Conservation (phyloP, 1,140 invertebrate genomes). For the Lerema accius region DNA sequence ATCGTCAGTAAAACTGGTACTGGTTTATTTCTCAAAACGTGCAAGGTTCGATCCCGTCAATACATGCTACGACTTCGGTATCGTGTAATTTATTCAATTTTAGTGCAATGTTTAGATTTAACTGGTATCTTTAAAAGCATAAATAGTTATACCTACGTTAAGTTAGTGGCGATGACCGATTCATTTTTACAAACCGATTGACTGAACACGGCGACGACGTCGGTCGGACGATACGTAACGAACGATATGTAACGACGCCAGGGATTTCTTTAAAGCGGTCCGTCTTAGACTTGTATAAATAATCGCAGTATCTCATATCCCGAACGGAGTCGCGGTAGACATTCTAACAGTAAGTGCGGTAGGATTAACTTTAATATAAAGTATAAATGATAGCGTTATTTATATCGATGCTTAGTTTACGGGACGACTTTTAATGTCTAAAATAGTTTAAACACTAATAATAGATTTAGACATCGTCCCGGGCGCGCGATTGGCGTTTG, state of each 20-base stretch:
- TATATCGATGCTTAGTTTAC: constrained; percentile 80
- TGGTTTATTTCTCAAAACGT: constrained; percentile 32
- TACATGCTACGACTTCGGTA: constrained; percentile 60
- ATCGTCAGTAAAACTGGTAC: constrained; percentile 48
- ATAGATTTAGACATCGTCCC: constrained; percentile 69
- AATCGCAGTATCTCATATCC: constrained; percentile 66
- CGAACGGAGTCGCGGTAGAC: constrained; percentile 67
- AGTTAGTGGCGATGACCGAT: constrained; percentile 63
- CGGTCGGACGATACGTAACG: too few relatives aligned
- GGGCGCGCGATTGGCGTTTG: constrained; percentile 66
- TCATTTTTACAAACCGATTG: constrained; percentile 71
- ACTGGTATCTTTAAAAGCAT: constrained; percentile 65
- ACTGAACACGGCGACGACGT: constrained; percentile 67
- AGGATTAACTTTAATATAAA: constrained; percentile 74
- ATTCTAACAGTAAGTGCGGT: constrained; percentile 68
- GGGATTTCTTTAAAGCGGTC: constrained; percentile 57
- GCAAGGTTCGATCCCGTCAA: constrained; percentile 54
- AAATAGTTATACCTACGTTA: constrained; percentile 69
- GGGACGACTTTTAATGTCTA: constrained; percentile 73
- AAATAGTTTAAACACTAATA: constrained; percentile 63
- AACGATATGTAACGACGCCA: constrained; percentile 47
- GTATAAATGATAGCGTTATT: constrained; percentile 78
- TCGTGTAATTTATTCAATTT: constrained; percentile 78
- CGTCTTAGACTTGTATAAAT: constrained; percentile 66
- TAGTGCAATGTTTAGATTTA: constrained; percentile 82